Evolutionary conservation across 2,888 invertebrate genomes (phyloP).

Genomic region (Drosophila nigricruria): DNA sequence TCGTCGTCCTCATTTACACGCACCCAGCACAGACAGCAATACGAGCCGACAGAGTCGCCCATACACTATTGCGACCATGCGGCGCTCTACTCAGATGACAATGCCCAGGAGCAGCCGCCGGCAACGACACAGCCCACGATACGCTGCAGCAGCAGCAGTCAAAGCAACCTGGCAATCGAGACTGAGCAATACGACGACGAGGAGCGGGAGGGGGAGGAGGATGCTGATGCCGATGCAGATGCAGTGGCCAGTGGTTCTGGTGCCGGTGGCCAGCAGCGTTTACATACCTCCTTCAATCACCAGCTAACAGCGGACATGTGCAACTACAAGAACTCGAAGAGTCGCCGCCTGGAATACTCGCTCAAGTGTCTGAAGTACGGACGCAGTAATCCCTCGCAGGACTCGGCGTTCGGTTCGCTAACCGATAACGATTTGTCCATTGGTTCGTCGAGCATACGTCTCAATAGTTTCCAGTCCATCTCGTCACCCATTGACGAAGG

Average conservation of each 20-base stretch:
- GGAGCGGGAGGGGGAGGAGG: conserved; percentile 14
- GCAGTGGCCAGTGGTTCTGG: conserved; percentile 68
- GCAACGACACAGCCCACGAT: conserved; percentile 53
- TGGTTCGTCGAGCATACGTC: conserved; percentile 85
- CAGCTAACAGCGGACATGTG: conserved; percentile 85
- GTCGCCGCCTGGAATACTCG: conserved; percentile 85
- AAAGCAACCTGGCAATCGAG: conserved; percentile 68
- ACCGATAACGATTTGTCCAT: conserved; percentile 85
- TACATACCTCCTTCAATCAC: conserved; percentile 80
- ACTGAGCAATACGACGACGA: conserved; percentile 31
- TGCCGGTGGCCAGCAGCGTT: conserved; percentile 40
- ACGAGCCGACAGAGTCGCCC: conserved; percentile 83
- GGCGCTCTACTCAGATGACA: conserved; percentile 83
- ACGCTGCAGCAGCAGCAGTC: conserved; percentile 66
- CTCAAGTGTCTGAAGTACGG: conserved; percentile 85
- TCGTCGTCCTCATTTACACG: conserved; percentile 46
- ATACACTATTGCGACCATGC: conserved; percentile 85
- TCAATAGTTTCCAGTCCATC: conserved; percentile 85
- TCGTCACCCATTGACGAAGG: conserved; percentile 85
- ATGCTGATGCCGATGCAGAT: conserved; percentile 49
- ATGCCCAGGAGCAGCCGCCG: conserved; percentile 63
- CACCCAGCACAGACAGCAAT: conserved; percentile 71
- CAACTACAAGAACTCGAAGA: conserved; percentile 85
- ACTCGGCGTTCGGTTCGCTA: conserved; percentile 85
- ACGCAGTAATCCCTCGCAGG: conserved; percentile 85